Evolutionary conservation across 2,113 vertebrate species (phyloP), one percentile per base, ranked within the genome.

Genomic region (Tor tambroides): DNA sequence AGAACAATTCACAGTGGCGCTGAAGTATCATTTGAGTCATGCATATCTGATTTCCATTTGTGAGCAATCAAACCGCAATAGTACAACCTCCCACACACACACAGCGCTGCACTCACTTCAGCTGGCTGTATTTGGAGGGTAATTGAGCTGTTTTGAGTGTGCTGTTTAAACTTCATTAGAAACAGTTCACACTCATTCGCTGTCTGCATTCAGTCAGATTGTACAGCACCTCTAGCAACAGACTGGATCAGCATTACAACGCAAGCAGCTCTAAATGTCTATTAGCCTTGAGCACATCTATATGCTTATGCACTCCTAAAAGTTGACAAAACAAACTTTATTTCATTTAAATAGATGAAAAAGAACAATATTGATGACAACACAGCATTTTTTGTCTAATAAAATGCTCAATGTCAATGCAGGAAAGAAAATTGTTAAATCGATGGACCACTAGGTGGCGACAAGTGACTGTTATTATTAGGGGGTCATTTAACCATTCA

Each of bases 41-140:
- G 21, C n/a, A 77, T 79, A 67, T 67, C 84, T 69, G 32, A 86
- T 86, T 86, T 86, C 76, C 46, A 86, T 86, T 75, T 84, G 69
- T 80, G 85, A 86, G 46, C 32, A 51, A 86, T 80, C 51, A 41
- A n/a, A 69, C 76, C 35, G 41, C 59, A 54, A 54, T 85, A 85
- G 84, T 71, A 80, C 43, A 79, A 71, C 76, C 85, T 56, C 51
- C 23, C 46, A 51, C 75, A 71, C 76, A 21, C 56, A 32, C 12
- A 61, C 10, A 76, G 26, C 10, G 28, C 49, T 69, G 61, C 28
- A 14, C 82, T 75, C 11, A 35, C 9, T 49, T 15, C 59, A 19
- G 75, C 28, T 0, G 26, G 15, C 35, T 65, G 35, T 69, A 17
- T 79, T 85, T 61, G 46, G 51, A 84, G 74, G 38, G 38, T 78